These are phyloP conservation scores for Cylas formicarius DNA, from an alignment of 1,140 invertebrate species.

Conservation along the genomic window DNA sequence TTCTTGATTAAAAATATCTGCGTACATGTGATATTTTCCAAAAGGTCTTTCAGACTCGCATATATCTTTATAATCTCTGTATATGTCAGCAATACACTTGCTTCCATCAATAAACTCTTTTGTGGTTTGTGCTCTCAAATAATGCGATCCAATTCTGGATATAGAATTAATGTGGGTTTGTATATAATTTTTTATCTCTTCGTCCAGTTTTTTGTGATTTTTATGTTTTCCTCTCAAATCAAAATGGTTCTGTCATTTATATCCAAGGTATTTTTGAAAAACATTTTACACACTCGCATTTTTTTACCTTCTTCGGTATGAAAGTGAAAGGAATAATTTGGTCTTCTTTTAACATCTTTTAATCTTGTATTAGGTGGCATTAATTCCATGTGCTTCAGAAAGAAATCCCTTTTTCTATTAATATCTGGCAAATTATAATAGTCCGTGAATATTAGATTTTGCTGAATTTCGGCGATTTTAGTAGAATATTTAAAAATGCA, in stretches of 20 bases:
- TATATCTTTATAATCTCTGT: slow-evolving; percentile 19
- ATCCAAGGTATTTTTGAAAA: slow-evolving; percentile 1
- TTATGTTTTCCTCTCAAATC: slow-evolving; percentile 11
- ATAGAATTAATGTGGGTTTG: slow-evolving; percentile 9
- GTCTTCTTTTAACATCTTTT: too few species aligned
- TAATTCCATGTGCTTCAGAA: too few species aligned
- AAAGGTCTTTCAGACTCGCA: slow-evolving; percentile 2
- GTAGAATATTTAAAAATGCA: too few species aligned
- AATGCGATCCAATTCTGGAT: slow-evolving; percentile 6
- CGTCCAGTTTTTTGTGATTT: slow-evolving; percentile 7
- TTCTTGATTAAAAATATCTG: slow-evolving; percentile 34
- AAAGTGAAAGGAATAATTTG: too few species aligned
- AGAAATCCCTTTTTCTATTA: too few species aligned
- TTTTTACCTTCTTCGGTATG: slow-evolving; percentile 3
- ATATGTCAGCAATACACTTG: slow-evolving; percentile 31
- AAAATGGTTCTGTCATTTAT: slow-evolving; percentile 4
- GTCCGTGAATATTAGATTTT: too few species aligned
- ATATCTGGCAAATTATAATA: too few species aligned
- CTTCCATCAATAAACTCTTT: slow-evolving; percentile 30
- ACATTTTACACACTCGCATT: not conserved
- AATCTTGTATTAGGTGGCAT: too few species aligned
- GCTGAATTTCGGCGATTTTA: too few species aligned
- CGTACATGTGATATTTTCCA: slow-evolving; percentile 29
- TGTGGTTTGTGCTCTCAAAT: slow-evolving; percentile 9
- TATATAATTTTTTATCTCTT: slow-evolving; percentile 10